A percentile compares a stretch with the other conserved stretches of the same genome.
These are phyloP conservation scores for Neogobius melanostomus DNA, from an alignment of 2,113 vertebrate species.

Conservation along the genomic window DNA sequence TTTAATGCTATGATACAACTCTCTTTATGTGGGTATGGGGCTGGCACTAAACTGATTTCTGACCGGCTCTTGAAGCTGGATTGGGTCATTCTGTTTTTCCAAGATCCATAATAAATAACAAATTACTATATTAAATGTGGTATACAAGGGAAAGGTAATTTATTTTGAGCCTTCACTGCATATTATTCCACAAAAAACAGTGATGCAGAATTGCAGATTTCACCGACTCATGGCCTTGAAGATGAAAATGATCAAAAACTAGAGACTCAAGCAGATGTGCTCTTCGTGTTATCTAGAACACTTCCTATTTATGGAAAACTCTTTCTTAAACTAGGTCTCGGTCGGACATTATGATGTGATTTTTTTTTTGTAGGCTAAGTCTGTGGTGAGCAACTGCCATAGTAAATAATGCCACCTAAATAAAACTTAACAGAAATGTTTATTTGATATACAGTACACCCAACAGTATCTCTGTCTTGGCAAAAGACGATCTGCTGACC, in stretches of 20 bases:
- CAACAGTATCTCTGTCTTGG: background rate
- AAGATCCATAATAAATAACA: too few relatives aligned
- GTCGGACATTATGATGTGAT: slow-evolving; percentile 8
- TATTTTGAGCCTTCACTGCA: too few relatives aligned
- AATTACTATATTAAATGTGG: too few relatives aligned
- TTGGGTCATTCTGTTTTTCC: too few relatives aligned
- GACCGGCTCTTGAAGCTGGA: too few relatives aligned
- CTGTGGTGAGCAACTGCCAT: background rate
- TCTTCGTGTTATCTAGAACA: slow-evolving; percentile 8
- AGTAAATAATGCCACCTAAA: background rate
- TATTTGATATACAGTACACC: background rate
- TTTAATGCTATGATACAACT: too few relatives aligned
- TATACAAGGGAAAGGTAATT: too few relatives aligned
- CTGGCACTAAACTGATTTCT: too few relatives aligned
- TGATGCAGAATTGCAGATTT: too few relatives aligned
- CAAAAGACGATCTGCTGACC: slow-evolving; percentile 21
- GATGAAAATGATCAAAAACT: background rate
- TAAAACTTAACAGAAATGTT: background rate
- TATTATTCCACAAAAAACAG: too few relatives aligned
- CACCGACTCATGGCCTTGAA: background rate
- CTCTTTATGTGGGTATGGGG: too few relatives aligned
- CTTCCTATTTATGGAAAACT: slow-evolving; percentile 20
- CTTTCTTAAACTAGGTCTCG: slow-evolving; percentile 14
- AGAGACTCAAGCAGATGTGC: background rate
- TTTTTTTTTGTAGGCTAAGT: background rate